Conservation (phyloP, 2,888 invertebrate species). For the Sabellastarte sp. region DNA sequence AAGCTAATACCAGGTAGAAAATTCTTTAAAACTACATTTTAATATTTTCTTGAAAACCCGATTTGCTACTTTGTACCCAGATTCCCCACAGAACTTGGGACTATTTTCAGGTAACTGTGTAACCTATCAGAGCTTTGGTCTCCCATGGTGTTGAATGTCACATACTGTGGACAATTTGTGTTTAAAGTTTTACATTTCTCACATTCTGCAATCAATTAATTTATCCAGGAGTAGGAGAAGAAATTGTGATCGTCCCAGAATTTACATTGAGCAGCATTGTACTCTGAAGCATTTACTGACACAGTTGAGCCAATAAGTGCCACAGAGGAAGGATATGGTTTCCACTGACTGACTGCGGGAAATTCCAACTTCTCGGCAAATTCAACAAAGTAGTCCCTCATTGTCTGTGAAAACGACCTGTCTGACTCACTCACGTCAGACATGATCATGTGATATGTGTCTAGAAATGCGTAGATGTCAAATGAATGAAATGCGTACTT, state of each 20-base stretch:
- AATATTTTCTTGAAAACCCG: too few species aligned
- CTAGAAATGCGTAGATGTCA: slow-evolving; percentile 44
- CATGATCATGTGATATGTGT: slow-evolving; percentile 30
- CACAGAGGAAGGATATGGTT: slow-evolving; percentile 30
- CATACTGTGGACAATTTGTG: too few species aligned
- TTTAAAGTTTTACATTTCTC: too few species aligned
- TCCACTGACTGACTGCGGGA: slow-evolving; percentile 32
- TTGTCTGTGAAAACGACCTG: slow-evolving; percentile 31
- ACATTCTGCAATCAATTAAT: too few species aligned
- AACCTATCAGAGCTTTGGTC: too few species aligned
- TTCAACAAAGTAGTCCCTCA: slow-evolving; percentile 35
- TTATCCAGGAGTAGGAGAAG: slow-evolving; percentile 43
- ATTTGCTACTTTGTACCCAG: too few species aligned
- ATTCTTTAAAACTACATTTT: too few species aligned
- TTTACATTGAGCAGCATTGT: slow-evolving; percentile 38
- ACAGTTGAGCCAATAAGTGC: slow-evolving; percentile 32
- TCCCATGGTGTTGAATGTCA: too few species aligned
- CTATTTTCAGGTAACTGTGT: too few species aligned
- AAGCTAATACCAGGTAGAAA: too few species aligned
- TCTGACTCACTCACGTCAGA: slow-evolving; percentile 31
- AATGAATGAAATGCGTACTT: slow-evolving; percentile 40
- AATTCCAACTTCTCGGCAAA: slow-evolving; percentile 37
- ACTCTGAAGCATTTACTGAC: slow-evolving; percentile 19
- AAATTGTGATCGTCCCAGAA: slow-evolving; percentile 41
- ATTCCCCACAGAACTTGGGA: too few species aligned